Evolutionary conservation across 64 coral and sea anemone species (phyloP), one percentile per base, ranked within the genome.

Genomic region (Stichodactyla mertensii): DNA sequence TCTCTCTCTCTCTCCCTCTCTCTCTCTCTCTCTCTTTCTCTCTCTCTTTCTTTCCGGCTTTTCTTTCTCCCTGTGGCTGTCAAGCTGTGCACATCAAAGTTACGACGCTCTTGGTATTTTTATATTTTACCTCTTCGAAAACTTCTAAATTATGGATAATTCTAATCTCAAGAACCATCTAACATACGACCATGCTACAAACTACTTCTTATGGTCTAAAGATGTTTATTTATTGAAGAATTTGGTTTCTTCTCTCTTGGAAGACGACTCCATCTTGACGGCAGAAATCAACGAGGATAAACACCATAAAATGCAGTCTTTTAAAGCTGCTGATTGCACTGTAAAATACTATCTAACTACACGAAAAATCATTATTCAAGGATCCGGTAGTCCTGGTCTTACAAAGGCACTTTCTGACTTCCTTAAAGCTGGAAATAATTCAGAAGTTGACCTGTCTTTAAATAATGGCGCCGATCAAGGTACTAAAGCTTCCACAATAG

Each of bases 291-390:
- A 80, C 14, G 79, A 82, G 54, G 79, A 82, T 14, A 82, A 82
- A 52, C 45, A 13, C n/a, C 26, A 82, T 45, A 82, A 82, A 45
- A 82, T 82, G 79, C 79, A 28, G n/a, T 82, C 28, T 7, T 82
- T 82, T 55, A 82, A 82, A 28, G 36, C 79, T 36, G 79, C 31
- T 6, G 79, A 82, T 55, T 82, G 79, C 14, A 82, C 79, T 19
- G 79, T 82, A 9, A 82, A 82, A 13, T 13, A 10, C 6, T 82
- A 82, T 18, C 0, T 16, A 5, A 64, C 61, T 18, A 16, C 61
- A 64, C 15, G 61, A 20, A 64, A 64, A 18, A 64, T 64, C 1
- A 14, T 64, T 18, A 14, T 64, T 64, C 61, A 64, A 64, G 16
- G 61, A 16, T 14, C 61, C 16, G 61, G 61, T 16, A 64, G 61